Evolutionary conservation across 2,113 vertebrate genomes (phyloP).

Genomic region (Variabilichromis moorii): DNA sequence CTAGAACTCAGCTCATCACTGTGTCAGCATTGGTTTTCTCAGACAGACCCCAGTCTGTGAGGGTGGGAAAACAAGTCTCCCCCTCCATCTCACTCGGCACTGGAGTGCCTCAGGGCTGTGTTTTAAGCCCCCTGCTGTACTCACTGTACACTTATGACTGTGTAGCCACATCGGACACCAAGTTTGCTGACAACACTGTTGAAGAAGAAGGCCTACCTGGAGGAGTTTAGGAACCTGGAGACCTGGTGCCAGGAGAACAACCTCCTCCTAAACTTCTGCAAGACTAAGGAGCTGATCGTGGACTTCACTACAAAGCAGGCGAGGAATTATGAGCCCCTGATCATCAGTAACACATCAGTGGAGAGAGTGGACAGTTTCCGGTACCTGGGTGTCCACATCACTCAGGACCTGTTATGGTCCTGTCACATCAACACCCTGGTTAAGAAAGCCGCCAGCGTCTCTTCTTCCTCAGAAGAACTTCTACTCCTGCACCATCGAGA

Average conservation of each 20-base stretch:
- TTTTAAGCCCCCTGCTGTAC: neutral
- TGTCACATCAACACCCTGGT: fast-evolving
- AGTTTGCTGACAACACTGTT: neutral
- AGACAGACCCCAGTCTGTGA: fast-evolving
- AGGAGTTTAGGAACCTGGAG: neutral
- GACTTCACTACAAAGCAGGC: neutral
- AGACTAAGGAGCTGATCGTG: neutral
- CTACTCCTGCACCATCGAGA: neutral
- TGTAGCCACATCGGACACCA: neutral
- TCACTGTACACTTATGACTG: neutral
- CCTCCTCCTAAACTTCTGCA: fast-evolving
- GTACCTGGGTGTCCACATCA: neutral
- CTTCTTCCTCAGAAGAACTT: neutral
- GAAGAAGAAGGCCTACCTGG: neutral
- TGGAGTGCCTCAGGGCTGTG: fast-evolving
- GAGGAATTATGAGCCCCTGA: neutral
- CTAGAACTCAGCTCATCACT: neutral
- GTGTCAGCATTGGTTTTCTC: neutral
- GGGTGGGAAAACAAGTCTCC: neutral
- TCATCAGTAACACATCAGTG: fast-evolving
- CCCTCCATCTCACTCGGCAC: fast-evolving
- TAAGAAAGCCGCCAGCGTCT: neutral
- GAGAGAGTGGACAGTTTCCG: neutral
- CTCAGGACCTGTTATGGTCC: neutral
- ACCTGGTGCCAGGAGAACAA: neutral